These are phyloP conservation scores for Spea bombifrons DNA, from an alignment of 2,113 vertebrate genomes.

Conservation along the genomic window DNA sequence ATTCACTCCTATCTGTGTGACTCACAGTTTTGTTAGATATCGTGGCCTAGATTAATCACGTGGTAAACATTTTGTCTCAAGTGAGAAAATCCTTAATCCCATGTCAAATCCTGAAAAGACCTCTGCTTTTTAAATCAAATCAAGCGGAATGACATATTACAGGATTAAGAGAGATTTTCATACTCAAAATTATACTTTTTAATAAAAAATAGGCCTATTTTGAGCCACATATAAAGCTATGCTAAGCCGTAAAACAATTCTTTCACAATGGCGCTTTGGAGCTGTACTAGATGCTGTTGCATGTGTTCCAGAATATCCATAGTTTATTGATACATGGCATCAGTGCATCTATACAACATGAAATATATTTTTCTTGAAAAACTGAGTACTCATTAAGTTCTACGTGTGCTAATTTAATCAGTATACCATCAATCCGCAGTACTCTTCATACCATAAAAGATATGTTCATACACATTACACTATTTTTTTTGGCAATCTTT, in stretches of 20 bases:
- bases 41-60: neutral
- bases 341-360: no score
- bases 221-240: neutral
- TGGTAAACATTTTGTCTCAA: neutral
- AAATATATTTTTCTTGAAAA: no score
- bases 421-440: no score
- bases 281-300: no score
- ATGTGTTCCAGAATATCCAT: no score
- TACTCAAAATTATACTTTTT: neutral
- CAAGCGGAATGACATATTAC: neutral
- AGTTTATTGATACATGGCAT: no score
- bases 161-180: neutral
- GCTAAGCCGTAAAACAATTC: neutral
- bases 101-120: neutral
- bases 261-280: no score
- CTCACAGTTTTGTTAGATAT: neutral
- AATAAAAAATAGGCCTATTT: neutral
- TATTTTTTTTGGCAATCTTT: no score
- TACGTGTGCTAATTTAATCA: no score
- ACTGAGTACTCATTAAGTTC: no score
- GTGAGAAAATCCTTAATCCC: slow-evolving; percentile 1
- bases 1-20: neutral
- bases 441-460: no score
- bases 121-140: neutral
- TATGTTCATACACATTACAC: no score